Percentiles rank a stretch among this genome's conserved stretches.
phyloP scores from a whole-genome alignment of 2,888 invertebrate genomes.

The Eupithecia dodoneata region DNA sequence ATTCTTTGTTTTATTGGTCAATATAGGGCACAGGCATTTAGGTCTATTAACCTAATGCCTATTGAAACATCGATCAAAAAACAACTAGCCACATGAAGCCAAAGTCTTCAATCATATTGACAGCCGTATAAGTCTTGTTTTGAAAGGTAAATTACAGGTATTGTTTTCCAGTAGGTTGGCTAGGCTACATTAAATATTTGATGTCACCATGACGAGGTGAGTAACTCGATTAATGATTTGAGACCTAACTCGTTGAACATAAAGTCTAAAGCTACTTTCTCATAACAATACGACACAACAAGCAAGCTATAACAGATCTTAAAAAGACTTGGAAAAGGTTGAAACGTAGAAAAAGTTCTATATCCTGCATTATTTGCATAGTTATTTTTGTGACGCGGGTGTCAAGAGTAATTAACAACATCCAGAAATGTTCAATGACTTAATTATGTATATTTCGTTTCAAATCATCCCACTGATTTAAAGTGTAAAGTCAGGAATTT shows the following conservation, averaged over 20 bases:
- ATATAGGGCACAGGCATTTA: neutral
- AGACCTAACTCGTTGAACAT: neutral
- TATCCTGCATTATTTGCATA: neutral
- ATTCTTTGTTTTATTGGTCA: neutral
- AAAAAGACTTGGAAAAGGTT: neutral
- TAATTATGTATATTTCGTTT: too few species aligned
- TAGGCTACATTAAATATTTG: conserved; percentile 49
- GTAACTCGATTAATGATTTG: conserved; percentile 15
- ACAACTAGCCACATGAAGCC: conserved; percentile 45
- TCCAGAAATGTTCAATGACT: neutral
- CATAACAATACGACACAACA: neutral
- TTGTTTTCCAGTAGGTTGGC: conserved; percentile 45
- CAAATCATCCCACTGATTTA: too few species aligned
- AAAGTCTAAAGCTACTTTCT: conserved; percentile 12
- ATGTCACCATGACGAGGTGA: conserved; percentile 47
- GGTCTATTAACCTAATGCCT: neutral
- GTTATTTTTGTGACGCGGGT: neutral
- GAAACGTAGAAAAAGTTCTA: neutral
- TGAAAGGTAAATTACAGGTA: conserved; percentile 53
- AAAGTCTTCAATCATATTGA: conserved; percentile 48
- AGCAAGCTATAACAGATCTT: neutral
- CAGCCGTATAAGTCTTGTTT: conserved; percentile 50
- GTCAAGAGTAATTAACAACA: too few species aligned
- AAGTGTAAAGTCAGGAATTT: too few species aligned
- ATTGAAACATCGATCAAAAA: conserved; percentile 28